Base-by-base conservation (phyloP, 2,113 vertebrate genomes). In the Trichechus manatus region DNA sequence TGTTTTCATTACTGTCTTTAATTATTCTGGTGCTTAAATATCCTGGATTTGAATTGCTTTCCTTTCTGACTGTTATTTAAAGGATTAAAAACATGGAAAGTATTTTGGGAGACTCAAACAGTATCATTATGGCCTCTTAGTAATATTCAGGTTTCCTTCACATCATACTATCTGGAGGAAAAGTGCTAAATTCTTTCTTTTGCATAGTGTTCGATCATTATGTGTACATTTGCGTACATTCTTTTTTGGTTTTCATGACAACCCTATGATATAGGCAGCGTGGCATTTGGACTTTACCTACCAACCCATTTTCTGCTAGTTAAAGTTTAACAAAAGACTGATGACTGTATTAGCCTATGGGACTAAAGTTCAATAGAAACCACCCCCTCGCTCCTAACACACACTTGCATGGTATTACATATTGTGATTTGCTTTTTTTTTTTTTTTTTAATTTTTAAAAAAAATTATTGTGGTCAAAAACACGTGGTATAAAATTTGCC, bases 31-130 rank as follows among this genome's bases (percentile, higher is more conserved):
- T 53, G 47, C 17, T 82, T 77, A 42, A 50, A 27, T 59, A 10
- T 61, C 59, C 50, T 80, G 59, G 59, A 59, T 77, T 82, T 75
- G 56, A 75, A 88, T 87, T 92, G 61, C 23, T 20, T 44, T 80
- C 74, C 74, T 74, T 86, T 91, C 59, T 66, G 36, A 63, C n/a
- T 75, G 22, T 61, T 78, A 87, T 64, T 63, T 63, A 68, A 44
- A 85, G 50, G 68, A 92, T 64, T 92, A 44, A 79, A 80, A 79
- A 84, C 42, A 72, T 94, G 61, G 64, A 53, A 70, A n/a, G 50
- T 77, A 29, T 90, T 93, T 63, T 63, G 19, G 25, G 70, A 94
- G n/a, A 75, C 36, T 81, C 36, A 84, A 19, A 2, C 85, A 39
- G 63, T 64, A 47, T 77, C 31, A 27, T 56, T 53, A 56, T n/a